These are phyloP conservation scores for Stichodactyla mertensii DNA, from an alignment of 64 coral and sea anemone genomes.

Conservation along the genomic window DNA sequence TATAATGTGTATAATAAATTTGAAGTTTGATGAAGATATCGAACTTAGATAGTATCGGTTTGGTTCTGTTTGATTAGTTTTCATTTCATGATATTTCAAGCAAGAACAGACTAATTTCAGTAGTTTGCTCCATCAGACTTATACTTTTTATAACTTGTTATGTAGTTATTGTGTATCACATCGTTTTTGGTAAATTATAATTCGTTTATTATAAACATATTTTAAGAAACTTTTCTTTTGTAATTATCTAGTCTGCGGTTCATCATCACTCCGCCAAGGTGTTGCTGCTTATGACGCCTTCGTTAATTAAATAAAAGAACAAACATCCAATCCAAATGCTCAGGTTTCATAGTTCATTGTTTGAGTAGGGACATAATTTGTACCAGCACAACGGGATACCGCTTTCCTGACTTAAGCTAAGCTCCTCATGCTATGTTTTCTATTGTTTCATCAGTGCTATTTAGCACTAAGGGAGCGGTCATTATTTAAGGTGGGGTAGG, in stretches of 20 bases:
- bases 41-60: neutral
- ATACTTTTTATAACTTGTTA: too few species aligned
- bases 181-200: neutral
- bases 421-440: neutral
- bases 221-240: neutral
- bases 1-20: neutral
- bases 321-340: neutral
- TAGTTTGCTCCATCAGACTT: neutral
- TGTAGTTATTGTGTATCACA: neutral
- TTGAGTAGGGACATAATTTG: neutral
- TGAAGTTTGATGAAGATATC: neutral
- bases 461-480: too few species aligned
- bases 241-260: neutral
- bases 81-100: neutral
- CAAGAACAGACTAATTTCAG: neutral
- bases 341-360: neutral
- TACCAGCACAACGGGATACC: neutral
- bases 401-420: neutral
- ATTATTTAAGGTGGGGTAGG: too few species aligned
- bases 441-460: too few species aligned
- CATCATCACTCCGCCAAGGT: neutral
- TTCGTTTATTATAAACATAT: neutral
- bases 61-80: neutral
- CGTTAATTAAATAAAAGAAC: neutral
- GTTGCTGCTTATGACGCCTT: neutral